Evolutionary conservation across 1,140 invertebrate genomes (phyloP).

Genomic region (Heliconius eleuchia): DNA sequence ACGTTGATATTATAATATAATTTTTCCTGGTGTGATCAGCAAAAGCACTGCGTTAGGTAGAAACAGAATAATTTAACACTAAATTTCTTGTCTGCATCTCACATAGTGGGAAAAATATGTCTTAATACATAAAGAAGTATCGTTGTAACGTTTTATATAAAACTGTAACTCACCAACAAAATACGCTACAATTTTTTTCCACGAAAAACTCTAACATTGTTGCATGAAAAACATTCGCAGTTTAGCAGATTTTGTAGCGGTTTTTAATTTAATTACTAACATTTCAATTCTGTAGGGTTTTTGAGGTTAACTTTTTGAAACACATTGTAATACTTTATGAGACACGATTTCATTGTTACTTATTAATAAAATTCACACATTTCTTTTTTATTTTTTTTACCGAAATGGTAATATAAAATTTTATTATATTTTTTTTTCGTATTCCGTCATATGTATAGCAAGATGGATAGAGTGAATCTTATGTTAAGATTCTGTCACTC

Average conservation of each 20-base stretch:
- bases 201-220: slow-evolving; percentile 26
- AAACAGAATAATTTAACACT: too few species aligned
- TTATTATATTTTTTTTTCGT: neutral
- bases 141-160: neutral
- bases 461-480: too few species aligned
- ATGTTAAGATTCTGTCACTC: too few species aligned
- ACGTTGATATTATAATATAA: too few species aligned
- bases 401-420: neutral
- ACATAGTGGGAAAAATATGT: too few species aligned
- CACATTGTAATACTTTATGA: neutral
- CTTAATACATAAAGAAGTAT: neutral
- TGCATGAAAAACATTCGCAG: slow-evolving; percentile 22
- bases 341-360: neutral
- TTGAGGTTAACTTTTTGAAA: slow-evolving; percentile 4
- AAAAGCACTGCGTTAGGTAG: too few species aligned
- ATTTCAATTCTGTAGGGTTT: slow-evolving; percentile 1
- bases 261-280: slow-evolving; percentile 21
- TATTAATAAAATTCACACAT: neutral
- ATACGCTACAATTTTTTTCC: neutral
- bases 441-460: too few species aligned
- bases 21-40: too few species aligned
- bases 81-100: too few species aligned
- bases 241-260: slow-evolving; percentile 30
- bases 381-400: neutral
- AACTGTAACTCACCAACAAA: neutral